Evolutionary conservation across 2,113 vertebrate species (phyloP).

Genomic region (Hypocryptadius cinnamomeus): DNA sequence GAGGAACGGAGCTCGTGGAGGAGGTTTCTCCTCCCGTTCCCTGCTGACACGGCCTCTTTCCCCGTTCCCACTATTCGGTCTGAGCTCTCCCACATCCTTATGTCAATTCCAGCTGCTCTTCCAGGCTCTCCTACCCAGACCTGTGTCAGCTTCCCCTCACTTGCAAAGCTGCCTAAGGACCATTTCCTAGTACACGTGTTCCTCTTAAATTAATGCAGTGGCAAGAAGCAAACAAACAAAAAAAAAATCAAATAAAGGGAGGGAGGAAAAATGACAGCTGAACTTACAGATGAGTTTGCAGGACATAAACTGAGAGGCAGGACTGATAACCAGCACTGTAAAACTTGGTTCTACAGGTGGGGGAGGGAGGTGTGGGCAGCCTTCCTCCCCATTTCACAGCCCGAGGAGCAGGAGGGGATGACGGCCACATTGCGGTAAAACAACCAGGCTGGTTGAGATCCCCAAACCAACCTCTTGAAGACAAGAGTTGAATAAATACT

Average conservation of each 20-base stretch:
- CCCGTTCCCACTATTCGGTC: background rate
- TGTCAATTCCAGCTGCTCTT: constrained; percentile 3
- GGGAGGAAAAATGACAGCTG: background rate
- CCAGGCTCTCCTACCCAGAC: background rate
- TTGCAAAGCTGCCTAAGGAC: background rate
- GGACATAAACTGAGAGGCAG: background rate
- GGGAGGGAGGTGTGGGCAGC: background rate
- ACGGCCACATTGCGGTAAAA: fast-evolving
- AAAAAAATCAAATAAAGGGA: too few relatives aligned
- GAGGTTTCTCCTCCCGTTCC: background rate
- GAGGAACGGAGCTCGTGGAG: background rate
- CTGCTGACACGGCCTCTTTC: background rate
- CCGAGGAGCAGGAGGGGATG: background rate
- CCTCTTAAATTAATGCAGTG: background rate
- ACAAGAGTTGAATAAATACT: background rate
- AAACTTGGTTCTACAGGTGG: background rate
- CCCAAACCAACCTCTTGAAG: background rate
- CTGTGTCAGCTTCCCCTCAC: background rate
- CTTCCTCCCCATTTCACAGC: background rate
- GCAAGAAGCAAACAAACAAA: background rate
- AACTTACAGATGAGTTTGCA: background rate
- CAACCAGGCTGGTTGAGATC: background rate
- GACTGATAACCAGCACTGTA: background rate
- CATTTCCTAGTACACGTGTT: background rate
- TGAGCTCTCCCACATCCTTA: background rate